A percentile compares a stretch with the other conserved stretches of the same genome.
These are phyloP conservation scores for Dermatophagoides farinae DNA, from an alignment of 1,140 invertebrate genomes.

Conservation along the genomic window DNA sequence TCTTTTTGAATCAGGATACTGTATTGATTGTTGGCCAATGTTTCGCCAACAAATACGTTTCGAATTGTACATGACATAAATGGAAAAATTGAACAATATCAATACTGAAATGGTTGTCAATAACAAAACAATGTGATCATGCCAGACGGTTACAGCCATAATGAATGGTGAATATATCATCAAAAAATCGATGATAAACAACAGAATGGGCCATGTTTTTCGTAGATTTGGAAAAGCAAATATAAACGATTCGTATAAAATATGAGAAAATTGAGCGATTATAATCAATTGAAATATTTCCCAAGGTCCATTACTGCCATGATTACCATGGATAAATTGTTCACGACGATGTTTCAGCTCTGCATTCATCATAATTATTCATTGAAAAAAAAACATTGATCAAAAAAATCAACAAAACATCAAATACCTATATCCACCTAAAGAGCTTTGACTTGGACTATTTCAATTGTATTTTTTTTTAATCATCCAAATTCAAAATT, in stretches of 20 bases:
- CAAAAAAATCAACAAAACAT: too few relatives aligned
- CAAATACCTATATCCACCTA: too few relatives aligned
- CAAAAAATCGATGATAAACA: background rate
- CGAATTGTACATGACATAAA: background rate
- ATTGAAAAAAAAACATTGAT: background rate
- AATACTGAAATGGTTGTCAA: background rate
- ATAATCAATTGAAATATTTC: constrained; percentile 1
- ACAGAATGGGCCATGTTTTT: background rate
- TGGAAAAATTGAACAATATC: background rate
- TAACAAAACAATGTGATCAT: background rate
- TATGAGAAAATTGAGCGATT: background rate
- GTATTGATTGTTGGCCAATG: background rate
- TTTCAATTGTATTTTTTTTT: too few relatives aligned
- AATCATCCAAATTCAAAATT: too few relatives aligned
- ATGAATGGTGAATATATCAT: constrained; percentile 9
- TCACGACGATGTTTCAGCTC: constrained; percentile 6
- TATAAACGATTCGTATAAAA: background rate
- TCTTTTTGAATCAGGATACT: background rate
- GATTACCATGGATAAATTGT: constrained; percentile 4
- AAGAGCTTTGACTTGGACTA: too few relatives aligned
- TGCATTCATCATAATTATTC: background rate
- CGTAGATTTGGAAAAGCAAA: background rate
- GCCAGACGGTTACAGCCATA: constrained; percentile 1
- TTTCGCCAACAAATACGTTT: background rate
- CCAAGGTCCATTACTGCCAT: background rate